Evolutionary conservation across 2,113 vertebrate species (phyloP), one percentile per base, ranked within the genome.

Genomic region (Romanogobio albipinnatus): DNA sequence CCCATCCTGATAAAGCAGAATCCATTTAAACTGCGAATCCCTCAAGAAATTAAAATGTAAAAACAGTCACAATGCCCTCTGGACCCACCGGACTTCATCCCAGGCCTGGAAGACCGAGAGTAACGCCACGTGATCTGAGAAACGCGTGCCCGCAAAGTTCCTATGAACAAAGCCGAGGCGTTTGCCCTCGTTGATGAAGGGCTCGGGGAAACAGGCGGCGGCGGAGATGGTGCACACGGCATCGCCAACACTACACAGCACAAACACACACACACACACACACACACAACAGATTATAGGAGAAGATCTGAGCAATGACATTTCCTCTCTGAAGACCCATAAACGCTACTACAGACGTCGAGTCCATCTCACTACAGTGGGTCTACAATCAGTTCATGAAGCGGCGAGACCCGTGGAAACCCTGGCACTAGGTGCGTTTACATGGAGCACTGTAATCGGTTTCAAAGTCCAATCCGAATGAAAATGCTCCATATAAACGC

Each of bases 81-180:
- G 3, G 68, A 53, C 79, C 5, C 8, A 99, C 98, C 98, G 95
- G 87, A 96, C 96, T 85, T 99, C 96, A 88, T 99, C 97, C 98
- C 98, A 99, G 70, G 98, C 96, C 85, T 99, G 98, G 91, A 99
- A 99, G 29, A 97, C 98, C 0, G 96, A 96, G 13, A 99, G 94
- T 87, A 99, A 92, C 24, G 98, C 98, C 71, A 99, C 96, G 0
- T 98, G 97, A 86, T 99, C 98, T 0, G 98, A 99, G 91, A 97
- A 97, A 0, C 98, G 94, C 4, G 85, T 96, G 62, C 98, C 98
- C 3, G 97, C 91, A 86, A 98, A 99, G 94, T 99, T 99, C 19
- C 98, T 94, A 33, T 99, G 98, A 22, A 99, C 90, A 0, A 97
- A 98, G 19, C 97, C 96, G 73, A 99, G 92, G 0, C 98, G 95